Base-by-base conservation (phyloP, 92 coral and sea anemone species). In the Porites divaricata region DNA sequence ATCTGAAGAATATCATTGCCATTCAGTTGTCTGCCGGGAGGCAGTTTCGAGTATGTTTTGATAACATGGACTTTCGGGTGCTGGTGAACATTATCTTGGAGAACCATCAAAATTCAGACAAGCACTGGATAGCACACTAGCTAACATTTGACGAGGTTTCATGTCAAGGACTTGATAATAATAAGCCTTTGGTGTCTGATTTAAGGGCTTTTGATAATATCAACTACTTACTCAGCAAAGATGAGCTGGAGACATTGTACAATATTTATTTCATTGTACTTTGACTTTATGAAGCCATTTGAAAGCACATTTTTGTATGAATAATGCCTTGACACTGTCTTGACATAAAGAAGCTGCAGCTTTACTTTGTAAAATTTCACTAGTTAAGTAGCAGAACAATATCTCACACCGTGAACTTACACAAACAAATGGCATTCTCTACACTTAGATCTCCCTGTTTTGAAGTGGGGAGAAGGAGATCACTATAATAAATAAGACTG, bases 41-140 rank as follows among this genome's bases (percentile, higher is more conserved):
- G 49, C 65, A 79, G 74, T 58, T 68, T n/a, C 57, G 86, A 20
- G 65, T 91, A 56, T 67, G 80, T 75, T 91, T 81, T 74, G 89
- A 80, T 72, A 91, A 87, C 69, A 17, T 88, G 15, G 91, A 87
- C 65, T 87, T 91, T 63, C 78, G 70, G 74, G 52, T 87, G 20
- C 52, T 87, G 49, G 87, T 77, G 12, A 81, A 73, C 77, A 83
- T 86, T 7, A 78, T 64, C n/a, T 17, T 89, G 23, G 67, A 83
- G 50, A 74, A 79, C 61, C 89, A 74, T 68, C 77, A 53, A 5
- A 85, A 89, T 58, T 89, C 92, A 9, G 92, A 85, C 72, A 72
- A 62, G 6, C 92, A 89, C 63, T 89, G 92, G 86, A 85, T 80
- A 20, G 89, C 89, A 13, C 92, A 79, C 10, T 89, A 67, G 61